Evolutionary conservation across 2,797 vertebrate species (phyloP).

Genomic region (Sternotherus odoratus): DNA sequence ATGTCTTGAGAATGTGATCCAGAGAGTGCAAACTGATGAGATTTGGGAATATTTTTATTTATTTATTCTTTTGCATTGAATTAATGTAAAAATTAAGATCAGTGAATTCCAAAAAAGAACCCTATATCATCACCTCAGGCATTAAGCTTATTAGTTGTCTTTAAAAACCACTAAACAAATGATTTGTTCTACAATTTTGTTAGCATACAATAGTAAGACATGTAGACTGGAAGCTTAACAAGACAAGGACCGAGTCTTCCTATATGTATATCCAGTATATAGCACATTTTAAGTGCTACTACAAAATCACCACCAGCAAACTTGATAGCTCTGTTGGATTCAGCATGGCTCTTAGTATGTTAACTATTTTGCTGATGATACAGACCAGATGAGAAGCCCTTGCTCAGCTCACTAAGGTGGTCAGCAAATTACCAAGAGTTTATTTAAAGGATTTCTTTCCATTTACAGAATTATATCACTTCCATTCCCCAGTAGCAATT

Average conservation of each 20-base stretch:
- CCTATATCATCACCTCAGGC: accelerated
- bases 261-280: background rate
- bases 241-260: background rate
- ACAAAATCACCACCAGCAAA: background rate
- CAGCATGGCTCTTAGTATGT: background rate
- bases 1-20: background rate
- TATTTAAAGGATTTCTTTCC: background rate
- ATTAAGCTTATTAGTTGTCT: background rate
- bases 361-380: background rate
- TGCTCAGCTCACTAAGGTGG: background rate
- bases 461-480: background rate
- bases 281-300: background rate
- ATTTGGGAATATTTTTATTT: background rate
- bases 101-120: background rate
- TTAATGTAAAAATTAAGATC: background rate
- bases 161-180: accelerated
- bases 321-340: background rate
- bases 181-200: background rate
- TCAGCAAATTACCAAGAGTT: background rate
- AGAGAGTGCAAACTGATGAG: background rate
- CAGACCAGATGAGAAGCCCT: background rate
- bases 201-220: accelerated
- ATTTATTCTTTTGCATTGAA: background rate
- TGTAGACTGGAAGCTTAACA: accelerated
- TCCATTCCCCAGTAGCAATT: accelerated